Conservation (phyloP, 1,140 invertebrate genomes). For the Coelopa frigida region DNA sequence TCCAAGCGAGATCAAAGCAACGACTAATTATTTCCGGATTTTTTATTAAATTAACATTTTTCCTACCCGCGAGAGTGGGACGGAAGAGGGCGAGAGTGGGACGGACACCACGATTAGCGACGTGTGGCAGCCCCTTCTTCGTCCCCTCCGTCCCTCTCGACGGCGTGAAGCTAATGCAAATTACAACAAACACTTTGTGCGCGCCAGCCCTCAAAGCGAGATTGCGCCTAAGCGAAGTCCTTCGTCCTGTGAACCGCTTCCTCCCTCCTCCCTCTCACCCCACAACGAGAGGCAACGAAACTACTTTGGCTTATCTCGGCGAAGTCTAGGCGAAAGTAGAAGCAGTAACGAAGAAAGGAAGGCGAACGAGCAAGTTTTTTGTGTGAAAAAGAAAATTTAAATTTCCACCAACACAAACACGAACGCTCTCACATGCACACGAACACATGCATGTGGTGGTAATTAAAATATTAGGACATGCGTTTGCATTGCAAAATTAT, state of each 20-base stretch:
- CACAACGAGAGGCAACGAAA: too few species aligned
- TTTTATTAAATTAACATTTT: conserved; percentile 19
- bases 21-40: conserved; percentile 18
- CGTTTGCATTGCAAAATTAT: conserved; percentile 12
- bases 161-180: neutral
- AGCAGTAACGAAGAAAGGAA: too few species aligned
- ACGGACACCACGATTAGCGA: too few species aligned
- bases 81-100: too few species aligned
- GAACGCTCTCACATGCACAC: neutral
- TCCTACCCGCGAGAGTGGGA: neutral
- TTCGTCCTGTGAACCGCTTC: too few species aligned
- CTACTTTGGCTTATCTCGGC: neutral
- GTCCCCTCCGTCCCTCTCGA: too few species aligned
- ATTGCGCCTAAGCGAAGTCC: neutral
- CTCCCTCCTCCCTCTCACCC: too few species aligned
- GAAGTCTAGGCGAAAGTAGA: too few species aligned
- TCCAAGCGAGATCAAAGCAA: conserved; percentile 16
- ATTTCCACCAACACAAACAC: neutral
- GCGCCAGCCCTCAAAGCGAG: neutral
- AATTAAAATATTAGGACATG: conserved; percentile 8
- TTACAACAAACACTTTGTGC: conserved; percentile 1
- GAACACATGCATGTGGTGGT: neutral
- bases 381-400: conserved; percentile 1
- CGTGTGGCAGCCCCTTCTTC: too few species aligned
- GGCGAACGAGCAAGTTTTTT: neutral